These are phyloP conservation scores for Zaprionus taronus DNA, from an alignment of 1,140 invertebrate species.

Conservation along the genomic window DNA sequence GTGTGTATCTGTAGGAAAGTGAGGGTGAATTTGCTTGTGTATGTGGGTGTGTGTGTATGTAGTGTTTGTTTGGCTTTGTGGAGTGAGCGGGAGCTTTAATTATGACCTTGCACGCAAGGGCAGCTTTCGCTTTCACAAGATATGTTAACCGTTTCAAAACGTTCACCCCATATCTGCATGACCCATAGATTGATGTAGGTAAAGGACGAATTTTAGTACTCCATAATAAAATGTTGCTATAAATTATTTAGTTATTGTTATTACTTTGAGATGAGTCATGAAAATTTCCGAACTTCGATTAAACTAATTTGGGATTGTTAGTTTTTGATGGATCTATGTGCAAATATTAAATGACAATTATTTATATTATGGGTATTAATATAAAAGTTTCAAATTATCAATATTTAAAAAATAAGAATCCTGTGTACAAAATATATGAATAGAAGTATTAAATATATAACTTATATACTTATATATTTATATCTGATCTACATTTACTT, in stretches of 20 bases:
- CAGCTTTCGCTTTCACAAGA: slow-evolving; percentile 29
- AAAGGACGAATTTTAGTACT: slow-evolving; percentile 9
- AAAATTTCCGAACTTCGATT: background rate
- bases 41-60: slow-evolving; percentile 32
- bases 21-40: background rate
- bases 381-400: too few relatives aligned
- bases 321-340: background rate
- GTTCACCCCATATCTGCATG: background rate
- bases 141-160: slow-evolving; percentile 17
- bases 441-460: too few relatives aligned
- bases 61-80: background rate
- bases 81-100: slow-evolving; percentile 35
- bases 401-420: too few relatives aligned
- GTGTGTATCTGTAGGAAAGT: background rate
- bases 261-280: background rate
- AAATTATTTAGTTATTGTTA: background rate
- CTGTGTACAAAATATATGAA: too few relatives aligned
- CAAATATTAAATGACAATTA: too few relatives aligned
- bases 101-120: slow-evolving; percentile 50
- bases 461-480: background rate
- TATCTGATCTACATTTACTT: background rate
- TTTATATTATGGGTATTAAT: too few relatives aligned
- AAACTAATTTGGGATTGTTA: background rate
- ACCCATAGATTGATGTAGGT: background rate
- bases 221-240: background rate